Percentiles rank a stretch among this genome's conserved stretches.
Evolutionary conservation across 2,113 vertebrate genomes (phyloP).

Genomic region (Menidia beryllina): DNA sequence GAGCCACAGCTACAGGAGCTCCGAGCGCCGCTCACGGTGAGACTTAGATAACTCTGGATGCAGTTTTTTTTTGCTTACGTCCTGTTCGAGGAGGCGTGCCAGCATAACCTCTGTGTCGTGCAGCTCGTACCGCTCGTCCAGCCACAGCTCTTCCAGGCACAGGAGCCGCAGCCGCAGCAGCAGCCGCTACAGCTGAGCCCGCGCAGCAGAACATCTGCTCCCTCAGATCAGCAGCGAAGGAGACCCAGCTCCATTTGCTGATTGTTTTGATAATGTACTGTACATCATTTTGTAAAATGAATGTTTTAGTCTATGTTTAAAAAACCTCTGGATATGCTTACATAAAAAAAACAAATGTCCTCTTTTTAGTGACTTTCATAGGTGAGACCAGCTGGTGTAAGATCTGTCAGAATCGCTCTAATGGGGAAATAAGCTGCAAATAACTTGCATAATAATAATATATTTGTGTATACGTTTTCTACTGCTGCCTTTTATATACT

Average conservation of each 20-base stretch:
- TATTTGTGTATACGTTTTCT: constrained; percentile 42
- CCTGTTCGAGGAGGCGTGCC: neutral
- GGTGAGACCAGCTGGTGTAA: neutral
- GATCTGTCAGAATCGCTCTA: neutral
- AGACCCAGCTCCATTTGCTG: constrained; percentile 1
- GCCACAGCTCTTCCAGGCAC: constrained; percentile 89
- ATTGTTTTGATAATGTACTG: constrained; percentile 14
- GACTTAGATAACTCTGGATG: neutral
- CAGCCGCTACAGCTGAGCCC: constrained; percentile 92
- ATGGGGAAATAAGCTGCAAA: constrained; percentile 45
- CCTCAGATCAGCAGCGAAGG: constrained; percentile 12
- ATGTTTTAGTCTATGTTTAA: constrained; percentile 19
- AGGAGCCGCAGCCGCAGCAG: constrained; percentile 92
- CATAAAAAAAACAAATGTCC: constrained; percentile 11
- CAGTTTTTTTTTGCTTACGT: neutral
- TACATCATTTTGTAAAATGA: constrained; percentile 6
- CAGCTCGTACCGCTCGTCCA: constrained; percentile 91
- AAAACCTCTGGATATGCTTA: constrained; percentile 25
- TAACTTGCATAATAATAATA: constrained; percentile 55
- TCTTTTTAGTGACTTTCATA: neutral
- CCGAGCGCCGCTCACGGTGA: constrained; percentile 88
- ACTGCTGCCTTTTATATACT: constrained; percentile 58
- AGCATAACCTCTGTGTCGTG: neutral
- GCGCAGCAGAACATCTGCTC: constrained; percentile 13
- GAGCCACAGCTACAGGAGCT: constrained; percentile 88